phyloP scores from a whole-genome alignment of 2,113 vertebrate genomes.

The Phyllostomus discolor region DNA sequence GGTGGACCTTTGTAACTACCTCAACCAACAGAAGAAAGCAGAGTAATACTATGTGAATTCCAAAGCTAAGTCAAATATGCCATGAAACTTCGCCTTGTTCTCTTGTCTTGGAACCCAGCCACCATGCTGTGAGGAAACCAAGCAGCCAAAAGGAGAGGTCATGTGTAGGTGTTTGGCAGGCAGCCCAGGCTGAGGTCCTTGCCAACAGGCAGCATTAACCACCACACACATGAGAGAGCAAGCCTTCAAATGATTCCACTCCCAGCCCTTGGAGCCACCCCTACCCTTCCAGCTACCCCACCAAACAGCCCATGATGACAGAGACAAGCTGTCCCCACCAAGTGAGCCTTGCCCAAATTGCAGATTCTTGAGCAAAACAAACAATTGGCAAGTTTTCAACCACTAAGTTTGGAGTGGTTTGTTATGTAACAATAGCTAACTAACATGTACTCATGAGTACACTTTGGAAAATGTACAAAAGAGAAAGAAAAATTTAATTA shows the following conservation, averaged over 20 bases:
- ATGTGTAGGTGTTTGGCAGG: constrained; percentile 34
- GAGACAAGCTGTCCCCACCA: not conserved
- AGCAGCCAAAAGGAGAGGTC: constrained; percentile 4
- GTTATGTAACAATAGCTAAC: not conserved
- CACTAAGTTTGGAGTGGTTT: constrained; percentile 16
- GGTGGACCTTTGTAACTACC: not conserved
- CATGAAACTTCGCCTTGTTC: not conserved
- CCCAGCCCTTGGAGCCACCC: not conserved
- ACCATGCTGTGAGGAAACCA: constrained; percentile 6
- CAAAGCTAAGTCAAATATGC: constrained; percentile 21
- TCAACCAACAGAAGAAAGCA: constrained; percentile 1
- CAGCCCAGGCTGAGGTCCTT: not conserved
- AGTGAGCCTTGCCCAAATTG: not conserved
- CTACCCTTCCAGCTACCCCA: not conserved
- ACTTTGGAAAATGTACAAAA: constrained; percentile 30
- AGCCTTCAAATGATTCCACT: not conserved
- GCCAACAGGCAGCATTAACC: constrained; percentile 11
- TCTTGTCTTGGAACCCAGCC: not conserved
- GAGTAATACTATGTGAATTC: not conserved
- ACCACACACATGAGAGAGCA: not conserved
- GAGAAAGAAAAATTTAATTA: not conserved
- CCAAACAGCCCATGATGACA: not conserved
- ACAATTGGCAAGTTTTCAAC: not conserved
- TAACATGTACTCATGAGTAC: constrained; percentile 16
- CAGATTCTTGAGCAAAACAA: not conserved